phyloP scores from a whole-genome alignment of 2,888 invertebrate genomes.

The Ophonus ardosiacus region DNA sequence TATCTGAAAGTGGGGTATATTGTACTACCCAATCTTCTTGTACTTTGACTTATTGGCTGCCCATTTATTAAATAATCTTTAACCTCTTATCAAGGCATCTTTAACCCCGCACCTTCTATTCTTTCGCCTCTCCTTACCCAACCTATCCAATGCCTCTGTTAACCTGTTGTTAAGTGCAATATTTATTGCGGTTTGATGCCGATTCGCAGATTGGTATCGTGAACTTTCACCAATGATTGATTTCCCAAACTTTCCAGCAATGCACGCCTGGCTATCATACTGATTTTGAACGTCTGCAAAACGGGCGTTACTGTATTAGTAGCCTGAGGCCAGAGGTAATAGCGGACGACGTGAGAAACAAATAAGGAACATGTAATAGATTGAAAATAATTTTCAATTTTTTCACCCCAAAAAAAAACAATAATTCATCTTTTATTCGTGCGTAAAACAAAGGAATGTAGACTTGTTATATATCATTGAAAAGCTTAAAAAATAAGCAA shows the following conservation, averaged over 20 bases:
- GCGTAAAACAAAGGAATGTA: too few species aligned
- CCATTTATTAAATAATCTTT: neutral
- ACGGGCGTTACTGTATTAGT: neutral
- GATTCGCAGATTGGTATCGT: constrained; percentile 6
- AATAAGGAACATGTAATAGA: neutral
- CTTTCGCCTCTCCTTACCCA: neutral
- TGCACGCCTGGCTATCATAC: neutral
- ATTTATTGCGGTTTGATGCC: too few species aligned
- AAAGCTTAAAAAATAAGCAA: too few species aligned
- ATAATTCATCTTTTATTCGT: too few species aligned
- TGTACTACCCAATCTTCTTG: too few species aligned
- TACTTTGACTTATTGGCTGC: too few species aligned
- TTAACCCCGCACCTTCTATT: neutral
- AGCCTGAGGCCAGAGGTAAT: neutral
- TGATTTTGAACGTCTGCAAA: neutral
- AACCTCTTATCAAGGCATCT: neutral
- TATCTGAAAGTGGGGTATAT: too few species aligned
- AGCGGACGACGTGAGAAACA: neutral
- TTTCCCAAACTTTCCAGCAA: constrained; percentile 21
- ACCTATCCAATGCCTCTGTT: neutral
- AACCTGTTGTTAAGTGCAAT: neutral
- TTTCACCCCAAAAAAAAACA: too few species aligned
- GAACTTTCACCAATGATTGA: constrained; percentile 43
- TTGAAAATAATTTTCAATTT: neutral
- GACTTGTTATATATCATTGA: too few species aligned